These are phyloP conservation scores for Amphiprion percula DNA, from an alignment of 2,113 vertebrate species.

Conservation along the genomic window DNA sequence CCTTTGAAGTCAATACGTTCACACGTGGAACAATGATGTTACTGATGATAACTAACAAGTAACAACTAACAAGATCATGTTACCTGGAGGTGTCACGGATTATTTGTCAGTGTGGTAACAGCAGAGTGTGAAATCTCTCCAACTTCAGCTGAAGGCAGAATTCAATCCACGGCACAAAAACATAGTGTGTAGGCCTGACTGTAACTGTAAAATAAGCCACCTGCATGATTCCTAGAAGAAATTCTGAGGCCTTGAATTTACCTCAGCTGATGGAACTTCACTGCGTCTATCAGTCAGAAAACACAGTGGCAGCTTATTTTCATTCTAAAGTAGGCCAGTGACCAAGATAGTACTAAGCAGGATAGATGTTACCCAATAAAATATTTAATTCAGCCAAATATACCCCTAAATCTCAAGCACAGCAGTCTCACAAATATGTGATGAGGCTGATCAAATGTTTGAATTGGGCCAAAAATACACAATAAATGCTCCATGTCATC, in stretches of 20 bases:
- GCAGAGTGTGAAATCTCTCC: neutral
- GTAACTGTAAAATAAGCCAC: too few relatives aligned
- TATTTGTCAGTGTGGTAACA: neutral
- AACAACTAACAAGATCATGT: constrained; percentile 2
- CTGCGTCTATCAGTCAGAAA: too few relatives aligned
- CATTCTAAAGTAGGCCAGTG: too few relatives aligned
- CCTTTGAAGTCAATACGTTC: constrained; percentile 29
- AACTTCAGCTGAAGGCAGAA: neutral
- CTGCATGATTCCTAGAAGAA: too few relatives aligned
- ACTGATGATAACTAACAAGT: neutral
- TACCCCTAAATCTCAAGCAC: neutral
- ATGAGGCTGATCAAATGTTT: neutral
- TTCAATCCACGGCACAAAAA: neutral
- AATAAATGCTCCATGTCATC: neutral
- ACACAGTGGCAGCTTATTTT: too few relatives aligned
- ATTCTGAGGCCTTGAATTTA: too few relatives aligned
- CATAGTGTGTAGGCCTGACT: neutral
- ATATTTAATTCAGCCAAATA: neutral
- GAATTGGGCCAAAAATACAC: neutral
- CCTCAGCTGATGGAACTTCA: too few relatives aligned
- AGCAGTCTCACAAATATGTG: neutral
- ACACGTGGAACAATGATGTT: constrained; percentile 3
- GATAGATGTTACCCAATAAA: neutral
- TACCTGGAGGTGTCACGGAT: neutral
- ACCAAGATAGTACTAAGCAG: too few relatives aligned